Conservation (phyloP, 2,888 invertebrate genomes). For the Eristalinus sepulchralis region DNA sequence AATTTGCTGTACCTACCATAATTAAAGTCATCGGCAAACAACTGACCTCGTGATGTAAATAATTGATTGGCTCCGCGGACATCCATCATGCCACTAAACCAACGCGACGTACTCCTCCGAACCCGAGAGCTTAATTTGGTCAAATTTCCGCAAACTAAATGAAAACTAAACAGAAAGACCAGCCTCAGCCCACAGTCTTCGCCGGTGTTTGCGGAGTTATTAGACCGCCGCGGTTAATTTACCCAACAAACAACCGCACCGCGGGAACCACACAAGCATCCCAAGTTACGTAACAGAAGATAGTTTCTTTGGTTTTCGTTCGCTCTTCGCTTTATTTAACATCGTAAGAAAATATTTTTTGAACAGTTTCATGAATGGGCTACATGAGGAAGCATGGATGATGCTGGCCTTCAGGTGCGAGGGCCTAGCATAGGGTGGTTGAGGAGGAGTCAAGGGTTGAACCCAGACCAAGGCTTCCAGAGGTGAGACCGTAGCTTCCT, state of each 20-base stretch:
- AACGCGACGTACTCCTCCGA: constrained; percentile 23
- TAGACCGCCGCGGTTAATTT: constrained; percentile 42
- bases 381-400: not conserved
- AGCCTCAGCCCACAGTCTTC: not conserved
- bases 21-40: constrained; percentile 7
- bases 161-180: constrained; percentile 30
- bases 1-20: constrained; percentile 2
- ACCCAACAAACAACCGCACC: constrained; percentile 8
- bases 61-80: not conserved
- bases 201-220: constrained; percentile 28
- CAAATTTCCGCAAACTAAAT: constrained; percentile 9
- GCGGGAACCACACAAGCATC: constrained; percentile 11
- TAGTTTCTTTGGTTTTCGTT: constrained; percentile 7
- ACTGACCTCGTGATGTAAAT: constrained; percentile 2
- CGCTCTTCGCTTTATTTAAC: not conserved
- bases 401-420: not conserved
- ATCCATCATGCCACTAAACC: not conserved
- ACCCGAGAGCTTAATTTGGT: not conserved
- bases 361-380: not conserved
- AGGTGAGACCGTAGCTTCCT: not conserved
- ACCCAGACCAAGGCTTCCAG: not conserved
- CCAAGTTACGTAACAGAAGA: constrained; percentile 25
- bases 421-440: constrained; percentile 18
- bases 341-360: constrained; percentile 2
- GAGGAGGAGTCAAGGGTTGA: not conserved